Percentiles rank a stretch among this genome's conserved stretches.
Evolutionary conservation across 2,797 vertebrate species (phyloP).

Genomic region (Argyrosomus regius): DNA sequence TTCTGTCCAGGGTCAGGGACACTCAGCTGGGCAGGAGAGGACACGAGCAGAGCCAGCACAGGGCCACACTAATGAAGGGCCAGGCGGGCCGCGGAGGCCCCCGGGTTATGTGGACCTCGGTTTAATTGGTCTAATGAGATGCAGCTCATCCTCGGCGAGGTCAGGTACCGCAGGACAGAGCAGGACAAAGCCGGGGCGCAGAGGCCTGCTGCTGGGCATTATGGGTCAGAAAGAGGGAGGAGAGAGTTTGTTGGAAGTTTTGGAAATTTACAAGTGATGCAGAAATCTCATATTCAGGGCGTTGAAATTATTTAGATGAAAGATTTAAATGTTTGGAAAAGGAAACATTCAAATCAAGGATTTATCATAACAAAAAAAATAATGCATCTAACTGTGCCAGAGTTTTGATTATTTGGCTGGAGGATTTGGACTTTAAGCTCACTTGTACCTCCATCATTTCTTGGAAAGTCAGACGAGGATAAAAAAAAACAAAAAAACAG

Average conservation of each 20-base stretch:
- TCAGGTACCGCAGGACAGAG: slow-evolving; percentile 59
- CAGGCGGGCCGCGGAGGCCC: slow-evolving; percentile 58
- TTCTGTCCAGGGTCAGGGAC: slow-evolving; percentile 76
- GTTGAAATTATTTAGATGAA: slow-evolving; percentile 35
- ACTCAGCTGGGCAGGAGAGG: slow-evolving; percentile 74
- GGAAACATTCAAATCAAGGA: slow-evolving; percentile 32
- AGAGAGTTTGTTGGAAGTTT: slow-evolving; percentile 28
- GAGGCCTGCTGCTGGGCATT: slow-evolving; percentile 37
- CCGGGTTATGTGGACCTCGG: slow-evolving; percentile 53
- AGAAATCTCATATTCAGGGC: slow-evolving; percentile 14
- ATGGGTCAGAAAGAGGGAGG: slow-evolving; percentile 41
- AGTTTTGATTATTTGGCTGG: slow-evolving; percentile 63
- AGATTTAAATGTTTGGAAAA: slow-evolving; percentile 31
- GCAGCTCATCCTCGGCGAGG: slow-evolving; percentile 56
- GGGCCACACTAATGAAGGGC: slow-evolving; percentile 73
- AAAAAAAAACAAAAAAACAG: slow-evolving; percentile 17
- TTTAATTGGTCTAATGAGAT: slow-evolving; percentile 82
- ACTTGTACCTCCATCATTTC: slow-evolving; percentile 46
- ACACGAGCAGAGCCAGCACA: slow-evolving; percentile 54
- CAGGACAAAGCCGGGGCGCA: slow-evolving; percentile 45
- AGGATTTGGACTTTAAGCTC: slow-evolving; percentile 43
- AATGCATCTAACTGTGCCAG: slow-evolving; percentile 41
- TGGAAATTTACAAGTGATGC: background rate
- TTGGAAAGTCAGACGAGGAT: slow-evolving; percentile 34
- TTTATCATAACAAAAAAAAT: slow-evolving; percentile 44